phyloP scores from a whole-genome alignment of 2,113 vertebrate species.

The Lamprologus tigripictilis region DNA sequence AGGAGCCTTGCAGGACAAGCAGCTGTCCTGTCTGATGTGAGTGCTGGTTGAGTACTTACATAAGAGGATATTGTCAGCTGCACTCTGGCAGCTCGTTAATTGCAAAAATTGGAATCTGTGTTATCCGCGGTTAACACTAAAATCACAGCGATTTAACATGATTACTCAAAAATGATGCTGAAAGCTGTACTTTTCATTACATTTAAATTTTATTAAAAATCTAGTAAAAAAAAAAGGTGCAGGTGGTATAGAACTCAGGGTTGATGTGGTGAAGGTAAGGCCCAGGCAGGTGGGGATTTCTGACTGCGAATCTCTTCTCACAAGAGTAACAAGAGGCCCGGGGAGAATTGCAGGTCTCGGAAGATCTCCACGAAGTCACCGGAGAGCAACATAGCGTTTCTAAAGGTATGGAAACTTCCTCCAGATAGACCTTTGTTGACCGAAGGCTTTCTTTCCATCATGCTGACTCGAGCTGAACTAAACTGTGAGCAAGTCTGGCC shows the following conservation, averaged over 20 bases:
- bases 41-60: constrained; percentile 46
- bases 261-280: neutral
- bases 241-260: neutral
- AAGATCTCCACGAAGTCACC: neutral
- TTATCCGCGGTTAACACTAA: neutral
- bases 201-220: neutral
- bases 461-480: neutral
- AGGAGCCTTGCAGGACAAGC: constrained; percentile 36
- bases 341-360: neutral
- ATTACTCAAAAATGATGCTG: neutral
- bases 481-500: neutral
- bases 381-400: neutral
- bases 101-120: neutral
- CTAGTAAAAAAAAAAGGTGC: neutral
- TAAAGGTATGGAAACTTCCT: neutral
- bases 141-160: neutral
- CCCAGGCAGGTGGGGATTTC: neutral
- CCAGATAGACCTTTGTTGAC: neutral
- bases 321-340: neutral
- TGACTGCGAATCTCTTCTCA: neutral
- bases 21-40: constrained; percentile 64
- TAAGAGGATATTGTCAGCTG: constrained; percentile 48
- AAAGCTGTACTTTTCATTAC: neutral
- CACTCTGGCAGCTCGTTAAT: constrained; percentile 30
- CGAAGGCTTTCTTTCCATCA: neutral